Base-by-base conservation (phyloP, 2,797 vertebrate species). In the Pempheris klunzingeri region DNA sequence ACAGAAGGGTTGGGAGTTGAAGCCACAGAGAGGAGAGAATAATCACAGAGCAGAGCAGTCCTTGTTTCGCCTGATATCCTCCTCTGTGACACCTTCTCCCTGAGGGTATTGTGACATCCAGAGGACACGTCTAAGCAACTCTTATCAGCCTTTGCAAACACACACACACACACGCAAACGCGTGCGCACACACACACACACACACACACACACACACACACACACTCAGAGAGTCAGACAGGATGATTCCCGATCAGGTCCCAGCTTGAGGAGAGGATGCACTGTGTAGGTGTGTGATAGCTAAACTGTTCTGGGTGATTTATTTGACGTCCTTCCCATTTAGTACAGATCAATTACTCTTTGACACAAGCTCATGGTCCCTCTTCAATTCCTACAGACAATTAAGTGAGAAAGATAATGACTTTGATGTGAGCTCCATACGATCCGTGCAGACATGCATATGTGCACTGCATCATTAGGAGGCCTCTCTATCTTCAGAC, bases 41-140 rank as follows among this genome's bases (percentile, higher is more conserved):
- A 88, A 55, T 86, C 70, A 75, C 58, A 77, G 74, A 83, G 81
- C 74, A 74, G 72, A 88, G 87, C 70, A 36, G 62, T 68, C 61
- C 57, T 57, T 77, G 76, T 82, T 87, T 77, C 72, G 80, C 59
- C 75, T 89, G 88, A 91, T 88, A 80, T 89, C 87, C 79, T 82
- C 69, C 74, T 85, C 82, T 72, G 80, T 89, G 88, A 90, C 91
- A 89, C 77, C 77, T 87, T 80, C 73, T 88, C 85, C 91, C 87
- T 88, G 67, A 11, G 84, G 89, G 74, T 81, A 87, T 71, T 78
- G 73, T 88, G 85, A 92, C 88, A 81, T 90, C 77, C 87, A 91
- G 88, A 91, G 89, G 89, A 90, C 87, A 87, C 18, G 88, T 91
- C 91, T 14, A 80, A 92, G 82, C 79, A 77, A 87, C 55, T 89